Base-by-base conservation (phyloP, 2,113 vertebrate species). In the Forbesichthys agassizii region DNA sequence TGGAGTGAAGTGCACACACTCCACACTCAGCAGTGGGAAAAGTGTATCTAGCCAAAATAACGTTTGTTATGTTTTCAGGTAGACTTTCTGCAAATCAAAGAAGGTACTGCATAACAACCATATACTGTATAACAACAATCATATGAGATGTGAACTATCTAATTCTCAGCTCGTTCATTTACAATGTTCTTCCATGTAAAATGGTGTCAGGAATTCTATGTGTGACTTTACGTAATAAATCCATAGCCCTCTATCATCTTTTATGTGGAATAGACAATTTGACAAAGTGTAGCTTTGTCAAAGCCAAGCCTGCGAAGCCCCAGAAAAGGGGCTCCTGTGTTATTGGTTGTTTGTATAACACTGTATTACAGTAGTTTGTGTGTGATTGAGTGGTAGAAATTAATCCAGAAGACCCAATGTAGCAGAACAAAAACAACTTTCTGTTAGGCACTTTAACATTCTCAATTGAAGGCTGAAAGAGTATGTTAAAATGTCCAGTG, bases 391-490 rank as follows among this genome's bases (percentile, higher is more conserved):
- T 60, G 68, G 58, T 64, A 18, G 58, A 48, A 63, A 64, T 5
- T 57, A 66, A 49, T 77, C 20, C 61, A 11, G 61, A 68, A 86
- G 88, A 87, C 83, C 81, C 49, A 57, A 60, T 84, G 84, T 86
- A 75, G 84, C 73, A 83, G 87, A 93, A 96, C 92, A 96, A 95
- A 94, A 90, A 75, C 81, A 69, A 91, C 93, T 91, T 95, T 95
- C 91, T 94, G 73, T 79, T 70, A 78, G 85, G 59, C 57, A 81
- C 46, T 84, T 88, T 84, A 86, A 84, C 89, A 83, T 74, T 73
- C 86, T 27, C 6, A 86, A 91, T 90, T 91, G 92, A 93, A 88
- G 86, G 91, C 82, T 86, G 91, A 88, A 88, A 89, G 88, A 91
- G 88, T 90, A 84, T 82, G 87, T 79, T 80, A 84, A 87, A 92